These are phyloP conservation scores for Euclidia mi DNA, from an alignment of 2,888 invertebrate genomes.

Conservation along the genomic window DNA sequence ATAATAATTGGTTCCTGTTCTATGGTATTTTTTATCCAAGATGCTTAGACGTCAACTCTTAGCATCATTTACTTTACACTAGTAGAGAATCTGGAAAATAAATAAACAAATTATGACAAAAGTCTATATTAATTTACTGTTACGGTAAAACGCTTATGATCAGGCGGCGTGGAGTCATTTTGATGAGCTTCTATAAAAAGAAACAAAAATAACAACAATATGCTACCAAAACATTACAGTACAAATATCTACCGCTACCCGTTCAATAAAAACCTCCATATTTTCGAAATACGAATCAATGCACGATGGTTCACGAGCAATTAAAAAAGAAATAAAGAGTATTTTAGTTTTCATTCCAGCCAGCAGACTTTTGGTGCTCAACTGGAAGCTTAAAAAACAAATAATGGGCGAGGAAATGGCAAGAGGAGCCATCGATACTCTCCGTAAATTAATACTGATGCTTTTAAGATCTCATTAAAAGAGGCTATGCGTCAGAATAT, in stretches of 20 bases:
- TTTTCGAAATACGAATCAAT: not conserved
- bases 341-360: constrained; percentile 15
- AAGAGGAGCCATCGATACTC: constrained; percentile 67
- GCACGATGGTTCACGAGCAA: not conserved
- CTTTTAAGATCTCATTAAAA: constrained; percentile 72
- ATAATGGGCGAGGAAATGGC: constrained; percentile 67
- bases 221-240: not conserved
- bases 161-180: no score
- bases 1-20: no score
- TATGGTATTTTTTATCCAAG: no score
- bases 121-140: no score
- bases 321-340: constrained; percentile 25
- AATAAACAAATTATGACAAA: no score
- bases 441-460: constrained; percentile 57
- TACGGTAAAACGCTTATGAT: no score
- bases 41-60: no score
- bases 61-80: no score
- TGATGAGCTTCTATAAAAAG: not conserved
- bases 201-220: not conserved
- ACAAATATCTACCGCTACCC: not conserved
- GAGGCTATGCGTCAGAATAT: constrained; percentile 63
- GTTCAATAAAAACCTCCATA: not conserved
- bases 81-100: no score
- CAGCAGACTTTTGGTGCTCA: constrained; percentile 15
- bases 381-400: constrained; percentile 51